These are phyloP conservation scores for Melanotaenia duboulayi DNA, from an alignment of 2,113 vertebrate species.

Conservation along the genomic window DNA sequence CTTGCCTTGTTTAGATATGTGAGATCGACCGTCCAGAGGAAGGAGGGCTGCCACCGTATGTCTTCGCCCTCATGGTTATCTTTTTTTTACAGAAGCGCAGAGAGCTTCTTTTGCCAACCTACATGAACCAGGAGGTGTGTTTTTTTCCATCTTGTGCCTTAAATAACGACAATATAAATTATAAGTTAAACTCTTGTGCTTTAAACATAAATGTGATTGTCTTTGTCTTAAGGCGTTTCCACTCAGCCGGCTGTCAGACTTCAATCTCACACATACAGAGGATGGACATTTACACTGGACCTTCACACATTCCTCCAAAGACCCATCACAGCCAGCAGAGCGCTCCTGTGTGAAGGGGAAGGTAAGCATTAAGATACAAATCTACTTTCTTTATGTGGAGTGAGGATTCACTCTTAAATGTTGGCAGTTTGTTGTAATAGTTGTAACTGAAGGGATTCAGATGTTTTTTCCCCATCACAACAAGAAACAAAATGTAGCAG, in stretches of 20 bases:
- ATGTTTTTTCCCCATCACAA: not conserved
- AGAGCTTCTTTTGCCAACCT: slow-evolving; percentile 88
- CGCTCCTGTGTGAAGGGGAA: slow-evolving; percentile 76
- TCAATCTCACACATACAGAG: slow-evolving; percentile 83
- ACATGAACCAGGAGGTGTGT: slow-evolving; percentile 89
- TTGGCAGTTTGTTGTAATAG: not conserved
- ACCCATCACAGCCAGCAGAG: slow-evolving; percentile 71
- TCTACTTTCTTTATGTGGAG: not conserved
- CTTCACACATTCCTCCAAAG: slow-evolving; percentile 67
- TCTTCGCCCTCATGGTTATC: slow-evolving; percentile 90
- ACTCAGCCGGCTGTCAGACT: slow-evolving; percentile 83
- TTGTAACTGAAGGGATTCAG: not conserved
- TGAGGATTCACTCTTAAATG: not conserved
- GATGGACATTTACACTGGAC: slow-evolving; percentile 85
- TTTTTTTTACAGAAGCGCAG: slow-evolving; percentile 94
- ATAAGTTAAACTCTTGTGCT: not conserved
- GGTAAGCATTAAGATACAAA: slow-evolving; percentile 65
- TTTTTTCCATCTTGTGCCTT: not conserved
- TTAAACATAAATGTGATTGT: slow-evolving; percentile 36
- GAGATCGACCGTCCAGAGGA: slow-evolving; percentile 90
- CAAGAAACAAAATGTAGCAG: not conserved
- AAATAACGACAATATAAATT: not conserved
- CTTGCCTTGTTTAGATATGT: slow-evolving; percentile 83
- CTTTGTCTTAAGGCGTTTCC: slow-evolving; percentile 86
- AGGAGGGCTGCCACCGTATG: slow-evolving; percentile 90